Evolutionary conservation across 2,113 vertebrate genomes (phyloP), one percentile per base, ranked within the genome.

Genomic region (Oreamnos americanus): DNA sequence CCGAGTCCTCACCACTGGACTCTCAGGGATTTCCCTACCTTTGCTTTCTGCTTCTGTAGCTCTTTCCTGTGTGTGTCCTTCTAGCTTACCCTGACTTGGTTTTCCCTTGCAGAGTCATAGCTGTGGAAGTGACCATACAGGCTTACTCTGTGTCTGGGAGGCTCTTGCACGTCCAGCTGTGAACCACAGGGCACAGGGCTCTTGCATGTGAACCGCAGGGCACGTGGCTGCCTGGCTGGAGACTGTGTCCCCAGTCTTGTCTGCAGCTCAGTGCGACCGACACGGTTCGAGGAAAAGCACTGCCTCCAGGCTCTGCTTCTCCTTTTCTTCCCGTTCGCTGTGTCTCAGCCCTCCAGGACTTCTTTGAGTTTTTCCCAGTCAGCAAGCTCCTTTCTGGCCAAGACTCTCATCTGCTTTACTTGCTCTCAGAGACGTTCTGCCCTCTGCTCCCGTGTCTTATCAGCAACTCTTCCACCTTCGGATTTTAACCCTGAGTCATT

Each of bases 171-270:
- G n/a, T 5, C 16, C 7, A 16, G 53, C 30, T 55, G 90, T 74
- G 53, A 57, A 1, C 21, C 1, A 0, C 12, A 28, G 55, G 12
- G 6, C 26, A 33, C 17, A 47, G 47, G n/a, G 9, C 51, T 25
- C 33, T 15, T 39, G 23, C 3, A 1, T 55, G 90, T 74, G 53
- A 49, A 1, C 21, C 2, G 0, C 12, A 28, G 55, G 12, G 6
- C 26, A 33, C 17, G 0, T 6, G 11, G 7, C 60, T 47, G 17
- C 58, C 17, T 26, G 47, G 2, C 86, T 53, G 21, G 25, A 55
- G 33, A 28, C 53, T 17, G 0, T 4, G 25, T 47, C 53, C 60
- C 19, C 82, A 39, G 11, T 8, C 47, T 82, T 7, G 30, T 62
- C 51, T 28, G 25, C 53, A 33, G 71, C 7, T 33, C 14, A 7